A percentile compares a stretch with the other conserved stretches of the same genome.
Evolutionary conservation across 2,888 invertebrate species (phyloP).

Genomic region (Cephus pygmeus): DNA sequence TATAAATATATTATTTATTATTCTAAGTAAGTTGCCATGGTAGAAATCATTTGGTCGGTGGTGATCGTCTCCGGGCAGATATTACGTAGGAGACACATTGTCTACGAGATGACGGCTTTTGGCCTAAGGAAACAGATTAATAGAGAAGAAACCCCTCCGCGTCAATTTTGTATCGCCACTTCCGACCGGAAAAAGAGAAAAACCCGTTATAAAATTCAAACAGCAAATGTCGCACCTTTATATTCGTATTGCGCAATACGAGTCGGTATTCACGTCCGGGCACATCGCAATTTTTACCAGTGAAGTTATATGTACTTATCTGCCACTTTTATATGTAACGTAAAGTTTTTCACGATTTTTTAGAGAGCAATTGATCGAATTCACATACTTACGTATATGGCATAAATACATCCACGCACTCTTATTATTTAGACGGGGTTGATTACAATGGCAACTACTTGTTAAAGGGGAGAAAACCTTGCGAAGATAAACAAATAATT

Average conservation of each 20-base stretch:
- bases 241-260: not conserved
- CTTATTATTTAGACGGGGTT: conserved; percentile 20
- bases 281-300: not conserved
- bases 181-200: conserved; percentile 35
- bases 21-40: conserved; percentile 18
- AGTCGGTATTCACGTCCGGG: not conserved
- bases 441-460: not conserved
- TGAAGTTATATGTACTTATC: conserved; percentile 1
- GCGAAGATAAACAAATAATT: not conserved
- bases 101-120: conserved; percentile 31
- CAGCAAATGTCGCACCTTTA: not conserved
- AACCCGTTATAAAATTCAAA: not conserved
- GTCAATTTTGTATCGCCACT: conserved; percentile 54
- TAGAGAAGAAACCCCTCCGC: conserved; percentile 43
- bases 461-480: not conserved
- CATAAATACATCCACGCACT: conserved; percentile 9
- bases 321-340: conserved; percentile 11
- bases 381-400: not conserved
- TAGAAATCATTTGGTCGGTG: conserved; percentile 23
- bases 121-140: conserved; percentile 36
- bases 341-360: conserved; percentile 11
- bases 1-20: conserved; percentile 1
- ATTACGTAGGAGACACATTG: not conserved
- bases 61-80: conserved; percentile 33
- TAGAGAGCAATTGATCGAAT: not conserved